Conservation (phyloP, 2,113 vertebrate genomes). For the Tauraco erythrolophus region DNA sequence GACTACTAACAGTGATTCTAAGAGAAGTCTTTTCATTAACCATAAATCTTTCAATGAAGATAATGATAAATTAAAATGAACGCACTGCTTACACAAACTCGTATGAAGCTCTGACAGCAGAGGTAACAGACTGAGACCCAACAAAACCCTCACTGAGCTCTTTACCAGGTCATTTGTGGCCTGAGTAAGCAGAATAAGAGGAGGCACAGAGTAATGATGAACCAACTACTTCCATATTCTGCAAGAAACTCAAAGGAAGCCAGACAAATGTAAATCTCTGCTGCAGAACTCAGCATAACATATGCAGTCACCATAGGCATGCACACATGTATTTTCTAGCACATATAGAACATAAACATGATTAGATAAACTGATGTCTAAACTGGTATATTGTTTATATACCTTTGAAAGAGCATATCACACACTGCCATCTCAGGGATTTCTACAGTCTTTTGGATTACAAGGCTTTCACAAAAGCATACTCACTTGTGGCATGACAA, state of each 20-base stretch:
- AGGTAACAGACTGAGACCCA: conserved; percentile 30
- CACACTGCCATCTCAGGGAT: not conserved
- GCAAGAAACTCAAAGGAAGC: conserved; percentile 14
- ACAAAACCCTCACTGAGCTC: not conserved
- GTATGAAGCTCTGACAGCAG: conserved; percentile 3
- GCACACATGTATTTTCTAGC: not conserved
- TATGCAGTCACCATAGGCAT: not conserved
- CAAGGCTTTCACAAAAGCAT: not conserved
- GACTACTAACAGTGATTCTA: not conserved
- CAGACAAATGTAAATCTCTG: conserved; percentile 32
- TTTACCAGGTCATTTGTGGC: conserved; percentile 2
- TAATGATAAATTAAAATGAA: not conserved
- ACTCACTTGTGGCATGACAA: not conserved
- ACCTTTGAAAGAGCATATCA: not conserved
- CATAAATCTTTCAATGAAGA: conserved; percentile 34
- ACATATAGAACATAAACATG: not conserved
- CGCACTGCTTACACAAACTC: not conserved
- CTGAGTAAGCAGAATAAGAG: not conserved
- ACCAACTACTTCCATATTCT: conserved; percentile 1
- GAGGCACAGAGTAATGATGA: not conserved
- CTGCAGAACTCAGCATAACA: not conserved
- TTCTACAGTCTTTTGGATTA: not conserved
- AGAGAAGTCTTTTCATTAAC: conserved; percentile 1
- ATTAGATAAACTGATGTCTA: not conserved
- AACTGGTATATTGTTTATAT: not conserved